Evolutionary conservation across 2,888 invertebrate genomes (phyloP), one percentile per base, ranked within the genome.

Genomic region (Drosophila ochracea): DNA sequence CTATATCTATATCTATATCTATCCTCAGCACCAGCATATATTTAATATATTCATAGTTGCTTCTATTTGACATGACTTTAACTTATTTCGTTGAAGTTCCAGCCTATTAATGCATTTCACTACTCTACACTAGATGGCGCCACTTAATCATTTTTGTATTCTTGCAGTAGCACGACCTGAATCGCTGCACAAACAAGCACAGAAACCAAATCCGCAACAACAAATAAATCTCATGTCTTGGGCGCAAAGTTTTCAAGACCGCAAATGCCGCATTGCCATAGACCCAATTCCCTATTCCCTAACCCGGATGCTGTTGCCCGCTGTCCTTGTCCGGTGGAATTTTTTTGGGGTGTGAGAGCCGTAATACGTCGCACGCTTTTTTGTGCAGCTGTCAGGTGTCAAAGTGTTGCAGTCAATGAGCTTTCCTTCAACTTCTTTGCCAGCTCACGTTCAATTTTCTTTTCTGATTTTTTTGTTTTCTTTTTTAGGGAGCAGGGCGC

Each of bases 381-480:
- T 78, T 83, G 82, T 83, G 83, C 84, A 84, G 76, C 82, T 85
- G 84, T 83, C 89, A 85, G 85, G 89, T 88, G 84, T 88, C 89
- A 85, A 81, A 82, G 76, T 88, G 83, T 76, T 85, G 85, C 85
- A 84, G 84, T 87, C 87, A 86, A 86, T 80, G 82, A 83, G 87
- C 82, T 80, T 71, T 68, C 70, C 73, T 64, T 71, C 62, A 58
- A 53, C 39, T 68, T 58, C 39, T 21, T 30, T 47, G 78, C 60
- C 70, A 68, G 62, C 79, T 64, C 70, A 78, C 74, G 78, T 66
- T 69, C 53, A 25, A 54, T 54, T 47, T 80, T 79, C 69, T 39
- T 37, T 25, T n/a, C 63, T 71, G 66, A 66, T 80, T 10, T 13
- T 37, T 39, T 9, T 19, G 1, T 28, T 28, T 28, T 21, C 10